Base-by-base conservation (phyloP, 2,113 vertebrate species). In the Platycercus adscitus region DNA sequence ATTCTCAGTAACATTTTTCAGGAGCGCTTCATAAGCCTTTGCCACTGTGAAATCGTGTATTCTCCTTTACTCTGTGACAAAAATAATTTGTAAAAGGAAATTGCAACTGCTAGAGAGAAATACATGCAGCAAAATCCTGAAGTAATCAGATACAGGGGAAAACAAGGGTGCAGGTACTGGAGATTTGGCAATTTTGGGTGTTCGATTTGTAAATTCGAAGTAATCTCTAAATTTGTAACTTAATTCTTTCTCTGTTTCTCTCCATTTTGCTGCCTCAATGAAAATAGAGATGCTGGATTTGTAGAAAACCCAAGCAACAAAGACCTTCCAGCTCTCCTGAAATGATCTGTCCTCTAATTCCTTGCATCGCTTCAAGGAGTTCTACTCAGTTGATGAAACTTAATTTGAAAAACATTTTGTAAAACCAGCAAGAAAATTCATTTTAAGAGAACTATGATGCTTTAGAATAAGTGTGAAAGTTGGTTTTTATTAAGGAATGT, bases 261-360 rank as follows among this genome's bases (percentile, higher is more conserved):
- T 93, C 80, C 24, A 7, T 78, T 95, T 77, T 81, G 64, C 92
- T 94, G 89, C 80, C 55, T 93, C 92, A 97, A 41, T 93, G 93
- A 86, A 90, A 96, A 95, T 52, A 75, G 93, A 75, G 60, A 77
- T 95, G 89, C 82, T 91, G 90, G 64, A 88, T 93, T 91, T 96
- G 76, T 93, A 90, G 91, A 96, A 93, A 94, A 71, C 88, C 83
- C 88, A 68, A 95, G 93, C 88, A 91, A 92, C 91, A 92, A 64
- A 91, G 80, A 92, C 47, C 64, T 93, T 78, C 76, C 37, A 86
- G 80, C 91, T 93, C 61, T 89, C 80, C 94, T 78, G 82, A 86
- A 88, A 78, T 77, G 76, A 31, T 94, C 81, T 95, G 28, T 58
- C 46, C 66, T 85, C 66, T 96, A 75, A 94, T 73, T 88, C 60